Conservation (phyloP, 2,113 vertebrate species). For the Siniperca knerii region DNA sequence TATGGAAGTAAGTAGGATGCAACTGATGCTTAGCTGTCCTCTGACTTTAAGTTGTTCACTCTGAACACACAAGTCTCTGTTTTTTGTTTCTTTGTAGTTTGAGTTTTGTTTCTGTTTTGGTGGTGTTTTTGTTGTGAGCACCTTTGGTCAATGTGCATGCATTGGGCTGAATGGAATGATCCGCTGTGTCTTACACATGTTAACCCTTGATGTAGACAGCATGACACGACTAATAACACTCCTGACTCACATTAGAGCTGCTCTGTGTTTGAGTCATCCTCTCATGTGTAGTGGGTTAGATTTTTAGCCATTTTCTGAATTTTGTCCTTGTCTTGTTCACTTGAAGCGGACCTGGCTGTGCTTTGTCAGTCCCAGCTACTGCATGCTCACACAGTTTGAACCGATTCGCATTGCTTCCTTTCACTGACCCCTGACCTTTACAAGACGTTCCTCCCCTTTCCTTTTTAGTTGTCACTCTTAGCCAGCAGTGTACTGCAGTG, state of each 20-base stretch:
- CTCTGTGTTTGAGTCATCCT: slow-evolving; percentile 24
- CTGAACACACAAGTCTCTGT: slow-evolving; percentile 77
- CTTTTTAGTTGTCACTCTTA: neutral
- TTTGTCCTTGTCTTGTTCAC: neutral
- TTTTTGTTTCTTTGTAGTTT: slow-evolving; percentile 48
- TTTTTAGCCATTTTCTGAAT: slow-evolving; percentile 10
- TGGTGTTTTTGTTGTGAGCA: slow-evolving; percentile 75
- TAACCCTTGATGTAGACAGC: slow-evolving; percentile 82
- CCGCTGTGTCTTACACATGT: slow-evolving; percentile 65
- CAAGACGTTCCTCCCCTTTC: neutral
- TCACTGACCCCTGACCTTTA: slow-evolving; percentile 31
- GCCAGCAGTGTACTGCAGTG: neutral
- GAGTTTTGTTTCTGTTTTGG: slow-evolving; percentile 42
- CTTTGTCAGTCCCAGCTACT: slow-evolving; percentile 32
- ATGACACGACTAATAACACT: slow-evolving; percentile 81
- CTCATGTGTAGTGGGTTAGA: neutral
- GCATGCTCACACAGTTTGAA: slow-evolving; percentile 49
- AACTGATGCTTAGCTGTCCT: slow-evolving; percentile 85
- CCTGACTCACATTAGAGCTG: slow-evolving; percentile 54
- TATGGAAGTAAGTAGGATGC: slow-evolving; percentile 99
- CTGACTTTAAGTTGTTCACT: slow-evolving; percentile 82
- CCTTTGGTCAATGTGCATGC: slow-evolving; percentile 87
- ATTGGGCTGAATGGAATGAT: slow-evolving; percentile 71
- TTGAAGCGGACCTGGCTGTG: neutral
- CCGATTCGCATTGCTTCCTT: neutral